A percentile compares a stretch with the other conserved stretches of the same genome.
These are phyloP conservation scores for Lamproptera curius DNA, from an alignment of 2,888 invertebrate species.

Conservation along the genomic window DNA sequence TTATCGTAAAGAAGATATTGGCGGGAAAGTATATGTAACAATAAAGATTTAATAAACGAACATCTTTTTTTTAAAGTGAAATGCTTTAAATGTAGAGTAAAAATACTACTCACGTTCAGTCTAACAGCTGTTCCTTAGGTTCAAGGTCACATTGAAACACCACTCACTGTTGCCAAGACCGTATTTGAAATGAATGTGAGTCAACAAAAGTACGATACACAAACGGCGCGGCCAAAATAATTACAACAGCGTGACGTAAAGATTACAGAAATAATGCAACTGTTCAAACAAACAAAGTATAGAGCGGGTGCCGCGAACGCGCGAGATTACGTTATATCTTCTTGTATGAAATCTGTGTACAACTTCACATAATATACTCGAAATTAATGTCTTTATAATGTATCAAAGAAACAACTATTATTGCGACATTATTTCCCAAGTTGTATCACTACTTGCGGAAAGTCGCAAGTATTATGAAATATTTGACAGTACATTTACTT, in stretches of 20 bases:
- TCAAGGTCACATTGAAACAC: constrained; percentile 53
- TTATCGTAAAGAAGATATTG: too few relatives aligned
- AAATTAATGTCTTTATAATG: neutral
- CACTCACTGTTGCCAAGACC: constrained; percentile 45
- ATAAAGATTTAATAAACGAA: too few relatives aligned
- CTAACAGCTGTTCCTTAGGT: constrained; percentile 58
- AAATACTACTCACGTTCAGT: constrained; percentile 39
- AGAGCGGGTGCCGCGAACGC: too few relatives aligned
- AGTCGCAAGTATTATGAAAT: constrained; percentile 29
- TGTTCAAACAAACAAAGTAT: constrained; percentile 43
- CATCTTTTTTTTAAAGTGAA: too few relatives aligned
- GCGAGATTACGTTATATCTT: neutral
- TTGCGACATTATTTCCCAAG: constrained; percentile 8
- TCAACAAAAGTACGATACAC: constrained; percentile 47
- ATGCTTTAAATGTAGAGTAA: constrained; percentile 26
- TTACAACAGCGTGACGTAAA: constrained; percentile 56
- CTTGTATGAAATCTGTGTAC: neutral
- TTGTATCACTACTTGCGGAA: constrained; percentile 2
- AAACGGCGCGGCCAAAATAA: constrained; percentile 65
- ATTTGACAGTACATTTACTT: constrained; percentile 29
- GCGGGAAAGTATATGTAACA: too few relatives aligned
- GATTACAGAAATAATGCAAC: constrained; percentile 50
- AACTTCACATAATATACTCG: neutral
- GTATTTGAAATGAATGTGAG: constrained; percentile 46
- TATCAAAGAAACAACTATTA: neutral